Evolutionary conservation across 2,888 invertebrate genomes (phyloP).

Genomic region (Proisotoma minuta): DNA sequence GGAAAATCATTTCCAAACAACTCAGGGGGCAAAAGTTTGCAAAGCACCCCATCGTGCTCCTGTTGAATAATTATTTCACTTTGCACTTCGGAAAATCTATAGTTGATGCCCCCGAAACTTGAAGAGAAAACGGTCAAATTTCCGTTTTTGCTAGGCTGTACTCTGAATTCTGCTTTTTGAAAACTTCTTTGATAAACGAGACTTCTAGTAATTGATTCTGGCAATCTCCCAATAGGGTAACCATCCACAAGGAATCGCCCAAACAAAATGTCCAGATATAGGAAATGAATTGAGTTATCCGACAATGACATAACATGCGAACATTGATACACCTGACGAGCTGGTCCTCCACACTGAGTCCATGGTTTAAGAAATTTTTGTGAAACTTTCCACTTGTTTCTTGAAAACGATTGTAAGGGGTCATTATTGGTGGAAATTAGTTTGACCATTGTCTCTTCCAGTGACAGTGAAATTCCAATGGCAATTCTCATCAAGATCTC

Average conservation of each 20-base stretch:
- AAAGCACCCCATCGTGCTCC: background rate
- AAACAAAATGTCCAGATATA: constrained; percentile 18
- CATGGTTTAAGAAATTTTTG: background rate
- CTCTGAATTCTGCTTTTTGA: constrained; percentile 12
- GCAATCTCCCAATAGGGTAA: constrained; percentile 10
- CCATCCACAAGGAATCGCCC: constrained; percentile 26
- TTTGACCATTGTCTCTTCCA: background rate
- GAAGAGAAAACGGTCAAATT: constrained; percentile 6
- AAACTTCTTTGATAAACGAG: constrained; percentile 15
- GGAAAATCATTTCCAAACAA: constrained; percentile 4
- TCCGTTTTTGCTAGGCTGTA: constrained; percentile 2
- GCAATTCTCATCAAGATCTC: background rate
- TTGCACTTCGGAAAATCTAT: constrained; percentile 14
- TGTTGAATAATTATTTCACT: background rate
- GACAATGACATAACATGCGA: background rate
- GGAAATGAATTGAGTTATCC: background rate
- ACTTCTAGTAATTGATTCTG: background rate
- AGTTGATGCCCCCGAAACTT: constrained; percentile 8
- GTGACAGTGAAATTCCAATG: background rate
- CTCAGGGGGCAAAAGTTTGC: constrained; percentile 8
- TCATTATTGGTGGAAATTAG: too few relatives aligned
- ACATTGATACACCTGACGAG: constrained; percentile 4
- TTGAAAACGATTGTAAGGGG: background rate
- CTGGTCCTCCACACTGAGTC: background rate
- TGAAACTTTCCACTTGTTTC: constrained; percentile 7